These are phyloP conservation scores for Anniella stebbinsi DNA, from an alignment of 2,797 vertebrate genomes.

Conservation along the genomic window DNA sequence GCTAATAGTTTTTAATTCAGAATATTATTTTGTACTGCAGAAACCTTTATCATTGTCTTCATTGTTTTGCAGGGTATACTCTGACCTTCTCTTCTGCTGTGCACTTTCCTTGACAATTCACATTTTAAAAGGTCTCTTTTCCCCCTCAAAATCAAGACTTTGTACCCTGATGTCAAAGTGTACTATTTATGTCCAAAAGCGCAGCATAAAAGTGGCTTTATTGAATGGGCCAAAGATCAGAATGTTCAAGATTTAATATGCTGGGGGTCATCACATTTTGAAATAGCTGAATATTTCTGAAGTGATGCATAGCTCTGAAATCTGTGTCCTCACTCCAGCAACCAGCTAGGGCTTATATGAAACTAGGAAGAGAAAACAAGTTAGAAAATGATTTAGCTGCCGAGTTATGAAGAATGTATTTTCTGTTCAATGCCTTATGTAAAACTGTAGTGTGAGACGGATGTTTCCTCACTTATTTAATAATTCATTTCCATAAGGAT, in stretches of 20 bases:
- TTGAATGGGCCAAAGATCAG: constrained; percentile 68
- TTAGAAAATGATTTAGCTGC: constrained; percentile 54
- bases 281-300: constrained; percentile 73
- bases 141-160: constrained; percentile 36
- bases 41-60: constrained; percentile 33
- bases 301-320: constrained; percentile 65
- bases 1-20: background rate
- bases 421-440: constrained; percentile 46
- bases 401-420: constrained; percentile 48
- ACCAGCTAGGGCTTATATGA: constrained; percentile 48
- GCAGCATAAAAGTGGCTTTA: constrained; percentile 70
- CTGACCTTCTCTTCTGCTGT: constrained; percentile 35
- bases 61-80: constrained; percentile 11
- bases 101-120: background rate
- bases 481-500: constrained; percentile 41
- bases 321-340: constrained; percentile 61
- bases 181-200: constrained; percentile 41
- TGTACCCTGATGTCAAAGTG: constrained; percentile 28
- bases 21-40: background rate
- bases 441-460: constrained; percentile 39
- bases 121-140: constrained; percentile 39
- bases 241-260: constrained; percentile 73
- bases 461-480: constrained; percentile 65
- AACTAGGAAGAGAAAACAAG: constrained; percentile 46
- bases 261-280: constrained; percentile 54